Conservation (phyloP, 2,888 invertebrate genomes). For the Octodonta nipae region DNA sequence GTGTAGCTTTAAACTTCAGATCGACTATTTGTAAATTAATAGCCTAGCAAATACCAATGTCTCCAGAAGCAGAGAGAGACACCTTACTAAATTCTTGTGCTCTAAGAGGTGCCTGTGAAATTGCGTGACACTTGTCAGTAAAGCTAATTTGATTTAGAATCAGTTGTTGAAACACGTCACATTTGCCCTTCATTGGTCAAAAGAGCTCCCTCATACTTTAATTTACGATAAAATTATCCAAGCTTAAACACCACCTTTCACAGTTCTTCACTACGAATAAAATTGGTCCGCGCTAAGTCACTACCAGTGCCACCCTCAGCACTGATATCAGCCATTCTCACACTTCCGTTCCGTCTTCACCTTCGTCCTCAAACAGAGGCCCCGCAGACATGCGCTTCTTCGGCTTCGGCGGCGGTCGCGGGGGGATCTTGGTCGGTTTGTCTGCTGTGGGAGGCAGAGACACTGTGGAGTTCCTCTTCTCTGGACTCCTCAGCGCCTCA, state of each 20-base stretch:
- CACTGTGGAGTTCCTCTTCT: conserved; percentile 28
- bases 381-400: conserved; percentile 63
- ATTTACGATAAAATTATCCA: too few species aligned
- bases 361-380: conserved; percentile 74
- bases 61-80: too few species aligned
- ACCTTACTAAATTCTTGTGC: too few species aligned
- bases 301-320: conserved; percentile 29
- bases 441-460: conserved; percentile 13
- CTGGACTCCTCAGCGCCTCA: conserved; percentile 40
- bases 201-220: too few species aligned
- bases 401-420: conserved; percentile 72
- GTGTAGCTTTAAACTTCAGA: too few species aligned
- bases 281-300: conserved; percentile 18
- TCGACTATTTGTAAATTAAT: too few species aligned
- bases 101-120: too few species aligned
- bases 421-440: conserved; percentile 53
- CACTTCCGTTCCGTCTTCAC: conserved; percentile 81
- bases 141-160: too few species aligned
- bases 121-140: too few species aligned
- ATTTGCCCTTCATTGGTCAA: too few species aligned
- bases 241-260: not conserved
- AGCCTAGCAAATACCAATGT: too few species aligned
- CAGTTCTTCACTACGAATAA: conserved; percentile 1
- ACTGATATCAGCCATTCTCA: conserved; percentile 42
- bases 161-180: too few species aligned